Percentiles rank a stretch among this genome's conserved stretches.
phyloP scores from a whole-genome alignment of 2,797 vertebrate genomes.

The Salarias fasciatus region DNA sequence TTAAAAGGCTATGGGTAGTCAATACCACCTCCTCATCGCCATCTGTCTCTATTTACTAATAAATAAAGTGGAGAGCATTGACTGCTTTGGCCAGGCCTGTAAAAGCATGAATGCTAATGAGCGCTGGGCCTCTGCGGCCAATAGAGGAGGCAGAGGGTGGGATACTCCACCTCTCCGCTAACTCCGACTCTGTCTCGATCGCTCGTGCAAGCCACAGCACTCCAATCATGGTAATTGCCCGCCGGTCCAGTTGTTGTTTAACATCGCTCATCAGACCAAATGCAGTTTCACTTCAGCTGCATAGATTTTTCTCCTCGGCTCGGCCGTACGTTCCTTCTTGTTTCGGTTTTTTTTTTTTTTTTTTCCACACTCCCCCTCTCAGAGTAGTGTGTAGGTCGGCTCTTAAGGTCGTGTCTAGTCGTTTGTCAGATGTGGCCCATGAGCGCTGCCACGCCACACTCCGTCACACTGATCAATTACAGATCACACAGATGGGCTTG shows the following conservation, averaged over 20 bases:
- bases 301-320: conserved; percentile 73
- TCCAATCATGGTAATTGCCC: conserved; percentile 86
- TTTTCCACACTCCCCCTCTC: not conserved
- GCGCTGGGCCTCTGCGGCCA: conserved; percentile 85
- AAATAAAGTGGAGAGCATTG: conserved; percentile 97
- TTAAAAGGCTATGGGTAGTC: conserved; percentile 93
- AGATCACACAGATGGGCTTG: conserved; percentile 71
- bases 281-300: conserved; percentile 72
- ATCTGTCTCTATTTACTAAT: conserved; percentile 97
- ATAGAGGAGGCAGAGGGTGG: conserved; percentile 55
- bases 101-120: conserved; percentile 96
- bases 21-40: conserved; percentile 87
- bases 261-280: conserved; percentile 78
- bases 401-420: conserved; percentile 79
- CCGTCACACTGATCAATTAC: conserved; percentile 78
- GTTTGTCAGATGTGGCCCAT: conserved; percentile 79
- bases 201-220: conserved; percentile 59
- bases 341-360: not conserved
- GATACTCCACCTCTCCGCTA: conserved; percentile 50
- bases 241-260: conserved; percentile 78
- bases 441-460: conserved; percentile 52
- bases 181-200: conserved; percentile 48
- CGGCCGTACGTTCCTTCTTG: conserved; percentile 40
- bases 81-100: conserved; percentile 89
- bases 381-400: conserved; percentile 77